phyloP scores from a whole-genome alignment of 1,140 invertebrate genomes.

The Macrocentrus cingulum region DNA sequence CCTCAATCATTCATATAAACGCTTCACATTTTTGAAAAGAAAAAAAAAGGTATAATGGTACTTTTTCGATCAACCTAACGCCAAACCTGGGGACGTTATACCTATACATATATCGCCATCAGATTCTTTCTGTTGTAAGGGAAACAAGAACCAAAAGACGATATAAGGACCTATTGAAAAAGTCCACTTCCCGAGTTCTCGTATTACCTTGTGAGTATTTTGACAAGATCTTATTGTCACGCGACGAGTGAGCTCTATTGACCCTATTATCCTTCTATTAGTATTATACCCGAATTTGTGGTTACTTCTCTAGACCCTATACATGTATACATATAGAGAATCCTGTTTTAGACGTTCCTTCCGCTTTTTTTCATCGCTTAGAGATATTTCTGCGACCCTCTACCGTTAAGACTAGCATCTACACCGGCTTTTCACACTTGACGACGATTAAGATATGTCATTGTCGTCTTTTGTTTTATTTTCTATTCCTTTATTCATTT shows the following conservation, averaged over 20 bases:
- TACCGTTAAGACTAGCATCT: not conserved
- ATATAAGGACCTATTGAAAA: constrained; percentile 48
- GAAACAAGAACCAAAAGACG: constrained; percentile 19
- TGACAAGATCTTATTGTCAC: constrained; percentile 59
- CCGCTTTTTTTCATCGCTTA: constrained; percentile 13
- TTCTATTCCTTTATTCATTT: too few species aligned
- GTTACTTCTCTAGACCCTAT: constrained; percentile 45
- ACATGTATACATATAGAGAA: constrained; percentile 42
- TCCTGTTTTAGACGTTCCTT: constrained; percentile 13
- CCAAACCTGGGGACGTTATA: constrained; percentile 28
- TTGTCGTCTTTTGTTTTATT: too few species aligned
- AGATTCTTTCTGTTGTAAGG: too few species aligned
- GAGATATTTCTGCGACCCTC: not conserved
- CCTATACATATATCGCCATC: constrained; percentile 1
- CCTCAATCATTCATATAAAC: constrained; percentile 44
- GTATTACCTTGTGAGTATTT: constrained; percentile 55
- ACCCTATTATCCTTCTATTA: constrained; percentile 60
- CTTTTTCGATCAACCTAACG: constrained; percentile 22
- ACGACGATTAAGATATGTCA: not conserved
- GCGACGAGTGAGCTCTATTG: constrained; percentile 49
- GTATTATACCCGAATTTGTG: constrained; percentile 59
- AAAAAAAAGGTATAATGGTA: constrained; percentile 43
- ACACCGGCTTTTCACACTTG: not conserved
- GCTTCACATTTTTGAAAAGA: constrained; percentile 53
- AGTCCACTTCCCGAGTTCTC: constrained; percentile 57